Percentiles rank a stretch among this genome's conserved stretches.
Conservation (phyloP, 1,140 invertebrate species). For the Hyposmocoma kahamanoa region DNA sequence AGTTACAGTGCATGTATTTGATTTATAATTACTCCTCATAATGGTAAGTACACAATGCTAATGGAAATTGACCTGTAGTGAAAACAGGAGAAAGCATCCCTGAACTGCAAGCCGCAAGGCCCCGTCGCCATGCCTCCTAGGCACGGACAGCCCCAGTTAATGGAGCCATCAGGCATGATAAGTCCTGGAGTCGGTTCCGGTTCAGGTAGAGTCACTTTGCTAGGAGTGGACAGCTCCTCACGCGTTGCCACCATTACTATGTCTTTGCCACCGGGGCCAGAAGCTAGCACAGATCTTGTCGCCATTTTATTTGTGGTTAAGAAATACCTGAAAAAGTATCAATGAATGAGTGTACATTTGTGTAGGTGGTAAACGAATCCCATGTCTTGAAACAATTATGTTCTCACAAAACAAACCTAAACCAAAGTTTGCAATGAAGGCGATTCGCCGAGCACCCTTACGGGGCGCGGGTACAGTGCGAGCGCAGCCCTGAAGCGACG, state of each 20-base stretch:
- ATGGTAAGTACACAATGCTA: neutral
- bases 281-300: slow-evolving; percentile 28
- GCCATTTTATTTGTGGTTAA: slow-evolving; percentile 24
- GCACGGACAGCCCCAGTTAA: slow-evolving; percentile 98
- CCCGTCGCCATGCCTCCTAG: slow-evolving; percentile 96
- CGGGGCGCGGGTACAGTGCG: slow-evolving; percentile 12
- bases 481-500: slow-evolving; percentile 27
- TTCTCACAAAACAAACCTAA: too few relatives aligned
- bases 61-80: slow-evolving; percentile 79
- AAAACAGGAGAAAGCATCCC: slow-evolving; percentile 96
- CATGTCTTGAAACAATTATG: neutral
- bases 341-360: neutral
- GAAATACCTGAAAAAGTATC: too few relatives aligned
- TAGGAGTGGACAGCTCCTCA: slow-evolving; percentile 84
- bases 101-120: slow-evolving; percentile 93
- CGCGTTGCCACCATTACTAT: slow-evolving; percentile 88
- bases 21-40: too few relatives aligned
- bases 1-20: too few relatives aligned
- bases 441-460: slow-evolving; percentile 18
- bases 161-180: slow-evolving; percentile 89
- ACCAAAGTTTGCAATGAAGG: slow-evolving; percentile 33
- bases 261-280: slow-evolving; percentile 82
- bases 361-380: neutral
- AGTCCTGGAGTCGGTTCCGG: slow-evolving; percentile 85
- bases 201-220: slow-evolving; percentile 81